Evolutionary conservation across 1,140 invertebrate species (phyloP), one percentile per base, ranked within the genome.

Genomic region (Berghia stephanieae): DNA sequence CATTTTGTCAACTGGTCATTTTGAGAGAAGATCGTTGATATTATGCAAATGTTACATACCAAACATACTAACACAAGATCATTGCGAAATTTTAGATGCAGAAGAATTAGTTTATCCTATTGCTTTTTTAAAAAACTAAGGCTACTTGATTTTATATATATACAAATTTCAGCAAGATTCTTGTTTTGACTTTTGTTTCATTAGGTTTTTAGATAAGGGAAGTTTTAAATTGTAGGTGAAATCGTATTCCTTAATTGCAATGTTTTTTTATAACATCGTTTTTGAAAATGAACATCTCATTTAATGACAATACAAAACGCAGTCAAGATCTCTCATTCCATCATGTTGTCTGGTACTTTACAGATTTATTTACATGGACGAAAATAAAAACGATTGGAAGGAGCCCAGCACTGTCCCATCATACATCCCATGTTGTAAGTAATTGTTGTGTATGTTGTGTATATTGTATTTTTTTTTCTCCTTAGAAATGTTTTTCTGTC

Each of bases 381-480:
- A 86, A 91, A 75, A 80, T 83, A 42, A 86, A 81, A 80, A 90
- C 89, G 49, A 93, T 93, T 86, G 90, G 92, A 36, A 92, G 92
- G 60, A 95, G 95, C 0, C 93, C 94, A 60, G 92, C 93, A 21
- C 91, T 96, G 46, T 93, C 94, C 82, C 94, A 94, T n/a, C 95
- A 96, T 87, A 93, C 94, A 42, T 94, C 94, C 1, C 93, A 94
- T 77, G 79, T 83, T 71, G 85, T 85, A 78, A 78, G 84, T 71
- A 4, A n/a, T n/a, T n/a, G n/a, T n/a, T n/a, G n/a, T n/a, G n/a
- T n/a, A n/a, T n/a, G n/a, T n/a, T n/a, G n/a, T n/a, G n/a, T n/a
- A n/a, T n/a, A n/a, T n/a, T n/a, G n/a, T n/a, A n/a, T n/a, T n/a
- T n/a, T n/a, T n/a, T n/a, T n/a, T n/a, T n/a, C n/a, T n/a, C n/a